phyloP scores from a whole-genome alignment of 2,113 vertebrate species.

The Puffinus mauretanicus region DNA sequence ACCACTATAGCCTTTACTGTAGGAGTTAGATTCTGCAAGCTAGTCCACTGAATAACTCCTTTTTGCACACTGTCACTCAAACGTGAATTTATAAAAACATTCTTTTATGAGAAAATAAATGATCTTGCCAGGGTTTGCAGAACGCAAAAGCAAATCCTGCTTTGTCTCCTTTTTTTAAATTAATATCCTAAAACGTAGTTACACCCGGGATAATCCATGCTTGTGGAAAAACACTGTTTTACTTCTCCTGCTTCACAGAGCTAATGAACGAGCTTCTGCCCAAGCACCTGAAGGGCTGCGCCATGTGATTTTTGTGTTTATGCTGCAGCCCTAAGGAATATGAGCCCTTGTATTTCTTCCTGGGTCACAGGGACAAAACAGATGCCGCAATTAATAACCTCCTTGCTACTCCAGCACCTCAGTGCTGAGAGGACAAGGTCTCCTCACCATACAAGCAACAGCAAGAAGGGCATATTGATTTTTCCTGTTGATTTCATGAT shows the following conservation, averaged over 20 bases:
- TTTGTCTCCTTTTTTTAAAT: not conserved
- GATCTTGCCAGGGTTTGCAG: not conserved
- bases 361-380: not conserved
- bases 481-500: not conserved
- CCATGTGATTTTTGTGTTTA: not conserved
- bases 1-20: not conserved
- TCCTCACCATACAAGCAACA: not conserved
- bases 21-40: not conserved
- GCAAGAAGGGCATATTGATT: accelerated
- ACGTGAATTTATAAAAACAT: not conserved
- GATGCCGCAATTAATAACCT: not conserved
- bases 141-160: not conserved
- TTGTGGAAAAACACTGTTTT: not conserved
- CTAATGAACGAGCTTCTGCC: not conserved
- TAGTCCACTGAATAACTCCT: not conserved
- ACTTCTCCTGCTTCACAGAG: not conserved
- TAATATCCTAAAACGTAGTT: not conserved
- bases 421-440: not conserved
- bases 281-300: not conserved
- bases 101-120: not conserved
- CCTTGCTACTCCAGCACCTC: not conserved
- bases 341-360: not conserved
- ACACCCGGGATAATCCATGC: not conserved
- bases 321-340: not conserved
- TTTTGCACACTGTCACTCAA: not conserved